These are phyloP conservation scores for Nephotettix cincticeps DNA, from an alignment of 1,140 invertebrate species.

Conservation along the genomic window DNA sequence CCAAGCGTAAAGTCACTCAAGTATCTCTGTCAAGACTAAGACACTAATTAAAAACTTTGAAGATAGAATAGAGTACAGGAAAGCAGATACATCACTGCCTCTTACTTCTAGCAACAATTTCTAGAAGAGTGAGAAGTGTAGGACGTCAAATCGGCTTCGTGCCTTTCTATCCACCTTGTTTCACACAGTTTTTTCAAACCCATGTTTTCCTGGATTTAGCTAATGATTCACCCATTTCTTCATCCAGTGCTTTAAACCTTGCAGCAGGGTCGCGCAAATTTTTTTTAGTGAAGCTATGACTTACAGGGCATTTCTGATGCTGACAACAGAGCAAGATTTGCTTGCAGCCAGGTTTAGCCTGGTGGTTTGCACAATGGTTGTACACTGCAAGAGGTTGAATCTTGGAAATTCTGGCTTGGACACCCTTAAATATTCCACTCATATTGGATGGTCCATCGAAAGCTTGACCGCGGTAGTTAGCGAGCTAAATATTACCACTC, in stretches of 20 bases:
- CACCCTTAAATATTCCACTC: slow-evolving; percentile 33
- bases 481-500: slow-evolving; percentile 27
- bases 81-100: not conserved
- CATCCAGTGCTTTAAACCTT: not conserved
- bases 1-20: not conserved
- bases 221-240: not conserved
- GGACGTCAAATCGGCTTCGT: not conserved
- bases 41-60: not conserved
- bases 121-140: not conserved
- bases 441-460: slow-evolving; percentile 40
- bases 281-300: not conserved
- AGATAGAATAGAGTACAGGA: not conserved
- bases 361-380: slow-evolving; percentile 36
- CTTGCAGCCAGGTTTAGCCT: slow-evolving; percentile 35
- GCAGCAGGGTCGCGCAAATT: not conserved
- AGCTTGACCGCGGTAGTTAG: slow-evolving; percentile 36
- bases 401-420: slow-evolving; percentile 33
- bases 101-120: not conserved
- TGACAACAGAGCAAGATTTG: not conserved
- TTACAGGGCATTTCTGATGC: not conserved
- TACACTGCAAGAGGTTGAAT: slow-evolving; percentile 34
- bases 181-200: slow-evolving; percentile 2
- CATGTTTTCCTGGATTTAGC: not conserved
- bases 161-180: slow-evolving; percentile 10
- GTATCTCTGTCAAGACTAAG: not conserved